These are phyloP conservation scores for Brachionus sp. DNA, from an alignment of 1,140 invertebrate genomes.

Conservation along the genomic window DNA sequence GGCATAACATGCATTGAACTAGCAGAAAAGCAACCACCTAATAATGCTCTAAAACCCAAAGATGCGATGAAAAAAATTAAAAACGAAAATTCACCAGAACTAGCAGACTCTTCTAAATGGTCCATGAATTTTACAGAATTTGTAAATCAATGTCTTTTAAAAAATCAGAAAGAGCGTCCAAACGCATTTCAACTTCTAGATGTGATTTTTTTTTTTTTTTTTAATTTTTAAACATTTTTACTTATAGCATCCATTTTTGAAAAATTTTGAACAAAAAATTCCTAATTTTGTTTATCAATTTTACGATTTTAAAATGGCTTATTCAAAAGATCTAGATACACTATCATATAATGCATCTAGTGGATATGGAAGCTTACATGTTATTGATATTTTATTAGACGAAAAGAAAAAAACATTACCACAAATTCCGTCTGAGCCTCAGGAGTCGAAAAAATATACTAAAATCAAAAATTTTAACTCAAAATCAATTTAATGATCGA, in stretches of 20 bases:
- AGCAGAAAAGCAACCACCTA: constrained; percentile 94
- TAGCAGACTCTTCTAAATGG: constrained; percentile 61
- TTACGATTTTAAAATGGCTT: background rate
- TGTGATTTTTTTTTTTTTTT: background rate
- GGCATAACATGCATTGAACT: constrained; percentile 98
- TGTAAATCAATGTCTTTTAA: constrained; percentile 66
- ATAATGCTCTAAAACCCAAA: constrained; percentile 99
- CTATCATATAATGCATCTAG: background rate
- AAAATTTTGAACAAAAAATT: background rate
- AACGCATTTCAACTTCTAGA: background rate
- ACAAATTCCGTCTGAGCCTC: too few relatives aligned
- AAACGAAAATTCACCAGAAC: constrained; percentile 89
- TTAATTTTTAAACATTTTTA: background rate
- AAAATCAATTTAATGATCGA: too few relatives aligned
- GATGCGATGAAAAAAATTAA: constrained; percentile 98
- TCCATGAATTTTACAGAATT: constrained; percentile 87
- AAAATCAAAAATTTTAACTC: too few relatives aligned
- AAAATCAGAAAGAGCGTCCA: background rate
- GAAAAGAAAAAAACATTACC: too few relatives aligned
- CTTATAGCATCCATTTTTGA: background rate
- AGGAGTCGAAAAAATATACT: too few relatives aligned
- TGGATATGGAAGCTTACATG: background rate
- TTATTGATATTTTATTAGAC: too few relatives aligned
- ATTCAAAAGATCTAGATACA: background rate
- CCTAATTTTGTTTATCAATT: background rate